Conservation (phyloP, 2,797 vertebrate species). For the Micropoecilia bifurca region DNA sequence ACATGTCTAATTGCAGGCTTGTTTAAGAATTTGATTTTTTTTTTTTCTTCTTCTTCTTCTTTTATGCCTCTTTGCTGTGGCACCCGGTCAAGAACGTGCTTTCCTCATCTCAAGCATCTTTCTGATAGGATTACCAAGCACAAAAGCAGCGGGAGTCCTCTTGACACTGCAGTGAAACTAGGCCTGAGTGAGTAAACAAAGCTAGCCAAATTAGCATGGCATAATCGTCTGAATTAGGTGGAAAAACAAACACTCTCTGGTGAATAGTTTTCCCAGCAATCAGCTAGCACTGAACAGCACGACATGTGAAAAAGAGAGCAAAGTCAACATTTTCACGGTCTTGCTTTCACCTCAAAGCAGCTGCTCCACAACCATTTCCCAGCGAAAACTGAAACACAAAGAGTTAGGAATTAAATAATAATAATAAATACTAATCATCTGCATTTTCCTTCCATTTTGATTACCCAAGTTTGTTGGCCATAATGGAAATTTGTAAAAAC, state of each 20-base stretch:
- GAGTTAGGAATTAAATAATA: neutral
- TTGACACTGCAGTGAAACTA: neutral
- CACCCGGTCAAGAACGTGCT: neutral
- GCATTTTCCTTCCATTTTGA: neutral
- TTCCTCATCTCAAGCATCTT: constrained; percentile 14
- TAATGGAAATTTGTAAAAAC: neutral
- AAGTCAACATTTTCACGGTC: neutral
- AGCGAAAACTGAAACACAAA: constrained; percentile 31
- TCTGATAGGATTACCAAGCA: constrained; percentile 12
- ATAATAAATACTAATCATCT: constrained; percentile 17
- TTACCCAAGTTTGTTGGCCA: neutral
- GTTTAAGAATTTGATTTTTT: neutral
- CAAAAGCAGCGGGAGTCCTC: constrained; percentile 1
- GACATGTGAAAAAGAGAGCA: neutral
- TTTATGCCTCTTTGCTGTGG: neutral
- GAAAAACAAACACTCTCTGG: neutral
- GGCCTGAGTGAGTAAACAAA: constrained; percentile 6
- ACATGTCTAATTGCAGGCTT: neutral
- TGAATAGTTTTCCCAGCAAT: neutral
- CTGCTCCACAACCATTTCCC: neutral
- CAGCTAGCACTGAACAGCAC: neutral
- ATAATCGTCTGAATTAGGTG: neutral
- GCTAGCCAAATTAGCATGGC: neutral
- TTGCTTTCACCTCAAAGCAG: neutral
- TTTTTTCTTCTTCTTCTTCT: neutral